A percentile compares a stretch with the other conserved stretches of the same genome.
These are phyloP conservation scores for Lycopodina hypogea DNA, from an alignment of 37 sponge, comb jelly and placozoan genomes.

Conservation along the genomic window DNA sequence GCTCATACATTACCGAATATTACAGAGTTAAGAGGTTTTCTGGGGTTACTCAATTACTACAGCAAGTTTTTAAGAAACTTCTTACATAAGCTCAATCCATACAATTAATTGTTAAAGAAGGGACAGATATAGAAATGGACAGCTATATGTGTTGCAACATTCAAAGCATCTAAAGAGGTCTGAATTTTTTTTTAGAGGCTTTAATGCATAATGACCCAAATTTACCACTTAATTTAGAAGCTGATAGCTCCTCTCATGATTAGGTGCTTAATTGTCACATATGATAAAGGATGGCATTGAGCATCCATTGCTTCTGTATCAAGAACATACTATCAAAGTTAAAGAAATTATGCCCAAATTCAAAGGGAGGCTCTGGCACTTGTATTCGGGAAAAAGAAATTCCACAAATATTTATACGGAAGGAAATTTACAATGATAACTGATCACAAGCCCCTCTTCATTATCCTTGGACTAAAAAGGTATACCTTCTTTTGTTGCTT, in stretches of 20 bases:
- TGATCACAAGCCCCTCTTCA: slow-evolving; percentile 30
- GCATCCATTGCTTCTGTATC: no score
- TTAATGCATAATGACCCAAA: slow-evolving; percentile 25
- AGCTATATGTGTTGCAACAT: not conserved
- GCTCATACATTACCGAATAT: no score
- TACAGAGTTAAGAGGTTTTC: no score
- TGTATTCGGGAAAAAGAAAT: slow-evolving; percentile 25
- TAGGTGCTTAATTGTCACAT: slow-evolving; percentile 38
- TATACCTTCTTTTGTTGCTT: slow-evolving; percentile 10
- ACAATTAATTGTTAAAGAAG: slow-evolving; percentile 9
- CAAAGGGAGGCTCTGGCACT: slow-evolving; percentile 36
- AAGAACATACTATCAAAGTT: not conserved
- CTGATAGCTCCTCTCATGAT: slow-evolving; percentile 35
- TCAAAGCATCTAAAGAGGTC: slow-evolving; percentile 17
- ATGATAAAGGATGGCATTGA: slow-evolving; percentile 18
- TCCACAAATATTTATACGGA: slow-evolving; percentile 21
- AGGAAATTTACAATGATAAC: not conserved
- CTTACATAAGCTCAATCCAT: slow-evolving; percentile 1
- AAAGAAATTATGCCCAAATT: slow-evolving; percentile 32
- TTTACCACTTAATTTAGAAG: slow-evolving; percentile 1
- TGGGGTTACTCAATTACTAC: no score
- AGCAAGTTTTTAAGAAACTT: slow-evolving; percentile 12
- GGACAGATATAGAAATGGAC: slow-evolving; percentile 14
- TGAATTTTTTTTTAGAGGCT: not conserved
- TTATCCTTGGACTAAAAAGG: slow-evolving; percentile 16